Conservation (phyloP, 2,888 invertebrate species). For the Lycaena phlaeas region DNA sequence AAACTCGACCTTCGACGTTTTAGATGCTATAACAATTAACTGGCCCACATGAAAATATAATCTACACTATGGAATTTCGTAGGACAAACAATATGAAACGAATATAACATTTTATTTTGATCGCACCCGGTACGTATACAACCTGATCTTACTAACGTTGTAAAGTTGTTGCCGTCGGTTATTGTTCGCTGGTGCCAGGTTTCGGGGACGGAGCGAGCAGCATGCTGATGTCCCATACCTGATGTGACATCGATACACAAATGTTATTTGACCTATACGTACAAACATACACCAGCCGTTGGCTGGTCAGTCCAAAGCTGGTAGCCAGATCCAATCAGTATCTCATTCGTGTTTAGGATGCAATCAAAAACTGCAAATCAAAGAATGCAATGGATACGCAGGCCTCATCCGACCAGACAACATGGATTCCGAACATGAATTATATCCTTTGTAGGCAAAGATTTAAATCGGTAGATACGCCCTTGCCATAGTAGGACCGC, state of each 20-base stretch:
- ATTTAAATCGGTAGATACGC: too few species aligned
- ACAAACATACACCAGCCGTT: too few species aligned
- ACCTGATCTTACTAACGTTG: conserved; percentile 10
- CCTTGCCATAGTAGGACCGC: too few species aligned
- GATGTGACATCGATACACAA: neutral
- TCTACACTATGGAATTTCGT: neutral
- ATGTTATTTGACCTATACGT: too few species aligned
- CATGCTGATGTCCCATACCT: conserved; percentile 87
- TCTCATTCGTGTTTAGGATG: too few species aligned
- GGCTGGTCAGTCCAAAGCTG: too few species aligned
- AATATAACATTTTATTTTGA: conserved; percentile 2
- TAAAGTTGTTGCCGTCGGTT: conserved; percentile 18
- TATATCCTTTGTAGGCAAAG: too few species aligned
- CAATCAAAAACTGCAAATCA: too few species aligned
- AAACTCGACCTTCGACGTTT: conserved; percentile 10
- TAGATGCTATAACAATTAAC: neutral
- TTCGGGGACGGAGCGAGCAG: conserved; percentile 60
- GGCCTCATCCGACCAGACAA: too few species aligned
- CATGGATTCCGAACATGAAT: too few species aligned
- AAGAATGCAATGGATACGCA: too few species aligned
- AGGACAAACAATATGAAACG: conserved; percentile 5
- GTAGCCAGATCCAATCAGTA: too few species aligned
- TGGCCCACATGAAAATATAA: conserved; percentile 3
- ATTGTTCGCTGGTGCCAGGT: conserved; percentile 42
- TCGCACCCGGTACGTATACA: conserved; percentile 6